Conservation (phyloP, 1,140 invertebrate species). For the Patella vulgata region DNA sequence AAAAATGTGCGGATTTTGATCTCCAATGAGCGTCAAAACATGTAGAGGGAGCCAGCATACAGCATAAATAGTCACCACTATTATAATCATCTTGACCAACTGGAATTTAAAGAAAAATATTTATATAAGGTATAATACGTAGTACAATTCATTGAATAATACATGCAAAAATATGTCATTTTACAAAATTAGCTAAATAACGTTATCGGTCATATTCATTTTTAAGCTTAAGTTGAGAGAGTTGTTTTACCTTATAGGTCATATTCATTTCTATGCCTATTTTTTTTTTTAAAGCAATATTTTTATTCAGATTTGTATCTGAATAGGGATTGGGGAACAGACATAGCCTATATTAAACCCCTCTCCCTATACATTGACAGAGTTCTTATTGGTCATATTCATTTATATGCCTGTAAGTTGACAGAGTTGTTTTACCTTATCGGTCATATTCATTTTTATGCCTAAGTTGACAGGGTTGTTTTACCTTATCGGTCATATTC, state of each 20-base stretch:
- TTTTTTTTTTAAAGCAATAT: too few species aligned
- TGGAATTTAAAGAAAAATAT: constrained; percentile 70
- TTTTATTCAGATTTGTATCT: too few species aligned
- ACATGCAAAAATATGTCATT: too few species aligned
- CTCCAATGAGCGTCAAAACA: constrained; percentile 69
- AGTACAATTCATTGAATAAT: too few species aligned
- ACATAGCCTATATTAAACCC: too few species aligned
- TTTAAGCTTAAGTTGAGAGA: not conserved
- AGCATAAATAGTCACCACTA: constrained; percentile 86
- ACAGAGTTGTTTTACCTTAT: not conserved
- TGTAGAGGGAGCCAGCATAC: constrained; percentile 90
- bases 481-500: not conserved
- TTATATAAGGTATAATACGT: too few species aligned
- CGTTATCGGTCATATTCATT: not conserved
- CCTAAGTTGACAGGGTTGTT: not conserved
- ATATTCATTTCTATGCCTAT: not conserved
- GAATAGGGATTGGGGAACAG: too few species aligned
- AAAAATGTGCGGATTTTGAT: constrained; percentile 59
- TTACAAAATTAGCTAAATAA: not conserved
- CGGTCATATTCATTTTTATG: not conserved
- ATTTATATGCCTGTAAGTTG: too few species aligned
- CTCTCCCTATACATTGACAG: not conserved
- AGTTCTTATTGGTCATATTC: not conserved
- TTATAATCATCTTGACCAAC: constrained; percentile 95
- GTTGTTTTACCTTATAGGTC: too few species aligned